Percentiles rank a stretch among this genome's conserved stretches.
Conservation (phyloP, 2,797 vertebrate species). For the Lacerta agilis region DNA sequence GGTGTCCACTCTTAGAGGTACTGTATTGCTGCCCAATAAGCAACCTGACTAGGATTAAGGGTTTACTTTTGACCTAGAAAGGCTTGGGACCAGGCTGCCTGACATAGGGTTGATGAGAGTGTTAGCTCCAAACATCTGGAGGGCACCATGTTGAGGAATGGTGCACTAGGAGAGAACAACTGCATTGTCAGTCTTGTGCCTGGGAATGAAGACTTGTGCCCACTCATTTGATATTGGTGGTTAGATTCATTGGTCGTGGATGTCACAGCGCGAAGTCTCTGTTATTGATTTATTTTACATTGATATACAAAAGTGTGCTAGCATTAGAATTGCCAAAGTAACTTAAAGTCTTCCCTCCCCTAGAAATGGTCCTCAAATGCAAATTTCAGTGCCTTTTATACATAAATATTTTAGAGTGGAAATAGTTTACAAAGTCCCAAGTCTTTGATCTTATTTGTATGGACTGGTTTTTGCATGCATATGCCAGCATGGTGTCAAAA, state of each 20-base stretch:
- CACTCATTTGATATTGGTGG: neutral
- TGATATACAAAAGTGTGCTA: slow-evolving; percentile 2
- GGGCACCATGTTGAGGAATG: neutral
- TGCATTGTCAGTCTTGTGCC: neutral
- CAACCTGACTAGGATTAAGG: too few species aligned
- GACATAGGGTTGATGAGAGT: too few species aligned
- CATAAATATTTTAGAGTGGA: neutral
- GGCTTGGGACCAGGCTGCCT: too few species aligned
- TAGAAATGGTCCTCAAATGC: neutral
- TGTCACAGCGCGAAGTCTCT: slow-evolving; percentile 1
- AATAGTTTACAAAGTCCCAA: neutral
- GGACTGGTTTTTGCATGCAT: neutral
- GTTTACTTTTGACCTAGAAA: too few species aligned
- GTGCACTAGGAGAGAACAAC: neutral
- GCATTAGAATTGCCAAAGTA: neutral
- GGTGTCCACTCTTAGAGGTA: too few species aligned
- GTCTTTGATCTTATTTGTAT: slow-evolving; percentile 13
- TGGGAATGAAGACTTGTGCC: neutral
- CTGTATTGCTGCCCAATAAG: too few species aligned
- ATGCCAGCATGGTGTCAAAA: slow-evolving; percentile 13
- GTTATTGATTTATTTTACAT: neutral
- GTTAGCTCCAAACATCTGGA: too few species aligned
- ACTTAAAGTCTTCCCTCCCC: neutral
- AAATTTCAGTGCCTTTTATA: neutral
- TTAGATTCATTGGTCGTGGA: neutral